These are phyloP conservation scores for Hydra vulgaris DNA, from an alignment of 30 jellyfish, hydroid and myxozoan species.

Conservation along the genomic window DNA sequence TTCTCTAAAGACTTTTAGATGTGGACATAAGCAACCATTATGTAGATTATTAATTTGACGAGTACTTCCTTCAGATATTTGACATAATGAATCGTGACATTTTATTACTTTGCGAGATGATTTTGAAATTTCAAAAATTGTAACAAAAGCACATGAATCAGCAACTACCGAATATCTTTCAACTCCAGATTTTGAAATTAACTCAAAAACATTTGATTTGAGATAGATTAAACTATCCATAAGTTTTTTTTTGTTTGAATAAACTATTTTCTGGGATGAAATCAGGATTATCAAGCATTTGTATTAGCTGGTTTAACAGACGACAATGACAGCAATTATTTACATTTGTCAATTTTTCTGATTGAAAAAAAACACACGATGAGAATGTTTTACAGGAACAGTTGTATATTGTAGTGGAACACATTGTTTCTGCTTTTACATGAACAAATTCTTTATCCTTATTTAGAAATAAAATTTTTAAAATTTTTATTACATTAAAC, in stretches of 20 bases:
- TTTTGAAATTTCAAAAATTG: not conserved
- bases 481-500: too few species aligned
- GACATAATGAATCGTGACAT: constrained; percentile 6
- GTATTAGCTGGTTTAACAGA: not conserved
- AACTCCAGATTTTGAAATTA: not conserved
- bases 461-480: too few species aligned
- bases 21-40: not conserved
- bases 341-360: not conserved
- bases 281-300: not conserved
- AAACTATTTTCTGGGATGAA: not conserved
- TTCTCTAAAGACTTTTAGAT: constrained; percentile 1
- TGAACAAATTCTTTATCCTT: not conserved
- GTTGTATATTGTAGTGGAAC: not conserved
- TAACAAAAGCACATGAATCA: not conserved
- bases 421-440: not conserved
- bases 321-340: not conserved
- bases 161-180: constrained; percentile 2
- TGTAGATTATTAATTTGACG: not conserved
- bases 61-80: not conserved
- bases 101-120: not conserved
- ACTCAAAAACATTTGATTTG: not conserved
- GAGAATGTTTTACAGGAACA: not conserved
- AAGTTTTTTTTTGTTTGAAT: not conserved
- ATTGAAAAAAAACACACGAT: not conserved
- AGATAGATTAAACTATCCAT: not conserved